Base-by-base conservation (phyloP, 2,888 invertebrate genomes). In the Caenorhabditis sinica region DNA sequence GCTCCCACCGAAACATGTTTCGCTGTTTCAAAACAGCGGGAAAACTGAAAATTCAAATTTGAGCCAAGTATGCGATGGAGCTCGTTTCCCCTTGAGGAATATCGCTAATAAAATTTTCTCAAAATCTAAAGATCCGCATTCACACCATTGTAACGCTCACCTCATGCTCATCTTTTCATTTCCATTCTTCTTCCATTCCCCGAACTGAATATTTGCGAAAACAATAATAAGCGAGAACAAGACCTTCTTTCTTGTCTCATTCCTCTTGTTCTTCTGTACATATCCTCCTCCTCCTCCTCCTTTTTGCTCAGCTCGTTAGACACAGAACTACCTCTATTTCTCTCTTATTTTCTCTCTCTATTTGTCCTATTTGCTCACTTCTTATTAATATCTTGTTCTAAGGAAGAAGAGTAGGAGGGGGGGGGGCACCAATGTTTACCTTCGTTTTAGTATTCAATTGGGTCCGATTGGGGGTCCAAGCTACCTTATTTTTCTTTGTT, bases 301-400 rank as follows among this genome's bases (percentile, higher is more conserved):
- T 40, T 17, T 40, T 2, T 5, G 11, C 66, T 53, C 69, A n/a
- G 49, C 68, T 74, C 63, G 63, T 63, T 63, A 74, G 53, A 63
- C 53, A 6, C 33, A 36, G 33, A 23, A 53, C 63, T 40, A 30
- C 56, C 33, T 30, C 68, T 36, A 4, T 40, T 25, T 33, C 51
- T 69, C 40, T 23, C 30, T 28, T 53, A 11, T 40, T 36, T 17
- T 30, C 36, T 69, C 40, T 23, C 28, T 53, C 61, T 80, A 36
- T 80, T 80, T 73, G 17, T 53, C 69, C 71, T 80, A 66, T 80
- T 80, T 80, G 80, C 80, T 80, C 80, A 72, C 80, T 80, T 80
- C 80, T 80, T 80, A 80, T 80, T 80, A 80, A 80, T 80, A 80
- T 80, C 80, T 72, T 77, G 69, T 77, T 77, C 77, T 56, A 58